Conservation (phyloP, 2,888 invertebrate species). For the Geophilus truncorum region DNA sequence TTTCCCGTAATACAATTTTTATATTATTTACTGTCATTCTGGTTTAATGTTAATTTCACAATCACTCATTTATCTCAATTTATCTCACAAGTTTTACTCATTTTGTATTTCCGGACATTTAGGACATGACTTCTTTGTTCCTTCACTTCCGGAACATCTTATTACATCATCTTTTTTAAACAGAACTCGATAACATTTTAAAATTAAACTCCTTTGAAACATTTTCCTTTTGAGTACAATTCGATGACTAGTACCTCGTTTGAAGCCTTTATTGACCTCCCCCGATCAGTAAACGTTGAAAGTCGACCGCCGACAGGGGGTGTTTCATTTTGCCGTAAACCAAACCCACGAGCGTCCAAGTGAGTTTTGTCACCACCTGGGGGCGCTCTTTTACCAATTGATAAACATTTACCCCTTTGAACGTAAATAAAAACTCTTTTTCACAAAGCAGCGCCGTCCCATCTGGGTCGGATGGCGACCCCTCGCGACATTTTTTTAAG, state of each 20-base stretch:
- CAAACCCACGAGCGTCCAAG: background rate
- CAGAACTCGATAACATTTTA: background rate
- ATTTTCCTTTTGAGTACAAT: background rate
- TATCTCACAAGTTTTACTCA: no score
- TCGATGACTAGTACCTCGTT: background rate
- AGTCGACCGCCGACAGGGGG: background rate
- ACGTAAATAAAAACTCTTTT: background rate
- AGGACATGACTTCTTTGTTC: no score
- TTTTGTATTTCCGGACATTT: no score
- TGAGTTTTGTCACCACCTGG: conserved; percentile 5
- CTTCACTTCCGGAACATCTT: no score
- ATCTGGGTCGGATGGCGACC: background rate
- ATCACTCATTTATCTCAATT: no score
- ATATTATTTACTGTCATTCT: no score
- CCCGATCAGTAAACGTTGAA: background rate
- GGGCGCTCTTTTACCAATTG: conserved; percentile 3
- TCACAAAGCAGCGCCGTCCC: background rate
- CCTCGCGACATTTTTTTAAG: conserved; percentile 3
- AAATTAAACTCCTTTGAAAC: background rate
- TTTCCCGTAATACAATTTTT: no score
- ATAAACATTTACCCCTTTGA: conserved; percentile 10
- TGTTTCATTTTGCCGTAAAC: background rate
- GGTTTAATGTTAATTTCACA: no score
- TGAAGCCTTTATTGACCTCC: background rate
- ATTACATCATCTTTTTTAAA: no score